Percentiles rank a stretch among this genome's conserved stretches.
Conservation (phyloP, 2,113 vertebrate genomes). For the Poecile atricapillus region DNA sequence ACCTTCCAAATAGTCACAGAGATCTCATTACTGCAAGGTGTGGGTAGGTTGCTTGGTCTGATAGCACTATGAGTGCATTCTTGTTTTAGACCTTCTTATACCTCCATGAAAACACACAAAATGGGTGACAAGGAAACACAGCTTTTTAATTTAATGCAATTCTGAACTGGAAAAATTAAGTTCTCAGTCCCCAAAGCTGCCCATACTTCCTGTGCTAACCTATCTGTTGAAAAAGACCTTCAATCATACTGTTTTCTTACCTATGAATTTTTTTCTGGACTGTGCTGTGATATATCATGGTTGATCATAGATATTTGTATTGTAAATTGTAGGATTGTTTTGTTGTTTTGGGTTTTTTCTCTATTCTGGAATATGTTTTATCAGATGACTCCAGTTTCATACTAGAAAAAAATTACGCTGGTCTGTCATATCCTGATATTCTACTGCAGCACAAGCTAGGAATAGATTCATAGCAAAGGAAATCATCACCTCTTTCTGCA, state of each 20-base stretch:
- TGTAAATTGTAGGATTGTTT: background rate
- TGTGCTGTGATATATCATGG: background rate
- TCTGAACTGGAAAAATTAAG: background rate
- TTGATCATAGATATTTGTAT: background rate
- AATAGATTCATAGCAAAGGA: background rate
- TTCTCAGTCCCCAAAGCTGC: background rate
- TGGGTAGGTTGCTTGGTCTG: background rate
- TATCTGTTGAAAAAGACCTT: background rate
- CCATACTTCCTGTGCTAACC: background rate
- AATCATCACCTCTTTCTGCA: background rate
- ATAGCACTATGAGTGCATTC: background rate
- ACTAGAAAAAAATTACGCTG: background rate
- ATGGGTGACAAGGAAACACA: background rate
- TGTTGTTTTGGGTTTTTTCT: background rate
- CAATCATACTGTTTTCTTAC: background rate
- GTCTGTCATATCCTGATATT: background rate
- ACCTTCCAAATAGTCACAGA: background rate
- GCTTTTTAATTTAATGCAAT: background rate
- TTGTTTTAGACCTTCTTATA: background rate
- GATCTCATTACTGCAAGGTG: background rate
- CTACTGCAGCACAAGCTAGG: background rate
- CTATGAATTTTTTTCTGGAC: background rate
- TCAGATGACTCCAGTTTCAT: background rate
- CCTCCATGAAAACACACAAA: background rate
- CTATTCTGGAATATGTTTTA: background rate